Base-by-base conservation (phyloP, 2,797 vertebrate genomes). In the Carapus acus region DNA sequence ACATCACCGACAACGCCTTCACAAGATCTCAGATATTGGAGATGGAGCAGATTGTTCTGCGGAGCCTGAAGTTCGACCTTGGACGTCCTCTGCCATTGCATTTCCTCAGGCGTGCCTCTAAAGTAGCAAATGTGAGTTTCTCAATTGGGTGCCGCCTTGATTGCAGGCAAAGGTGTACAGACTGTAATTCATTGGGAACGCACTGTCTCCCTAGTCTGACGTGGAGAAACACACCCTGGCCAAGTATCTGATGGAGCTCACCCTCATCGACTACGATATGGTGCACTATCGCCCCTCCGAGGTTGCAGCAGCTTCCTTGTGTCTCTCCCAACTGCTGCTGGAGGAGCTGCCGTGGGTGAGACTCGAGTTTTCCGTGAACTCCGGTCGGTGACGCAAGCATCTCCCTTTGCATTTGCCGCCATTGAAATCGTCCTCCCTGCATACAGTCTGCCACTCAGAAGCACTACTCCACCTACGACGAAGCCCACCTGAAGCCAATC, bases 181-280 rank as follows among this genome's bases (percentile, higher is more conserved):
- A 7, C 2, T 33, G 31, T 33, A 29, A 29, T 7, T 7, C 6
- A 11, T 7, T 33, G 31, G 3, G 36, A 14, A 8, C 36, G 21
- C 47, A 16, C 1, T 16, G 48, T 38, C 23, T 7, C 19, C 9
- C 41, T 63, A 98, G 94, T 89, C 90, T 0, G 89, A 94, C 12
- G 83, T 87, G 4, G 88, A 91, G 67, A 87, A 88, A 21, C 93
- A 98, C 62, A 94, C 90, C 0, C 81, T 98, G 60, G 91, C 94
- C 36, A 98, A 97, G 65, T 98, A 98, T 15, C 80, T 98, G 34
- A 92, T 97, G 89, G 96, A 97, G 73, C 77, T 97, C 82, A 92
- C 92, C 0, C 88, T 98, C 4, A 21, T 87, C 1, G 95, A 98
- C 80, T 98, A 96, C 0, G 82, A 91, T 27, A 93, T 97, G 94